A percentile compares a stretch with the other conserved stretches of the same genome.
Evolutionary conservation across 2,888 invertebrate species (phyloP).

Genomic region (Peribatodes rhomboidaria): DNA sequence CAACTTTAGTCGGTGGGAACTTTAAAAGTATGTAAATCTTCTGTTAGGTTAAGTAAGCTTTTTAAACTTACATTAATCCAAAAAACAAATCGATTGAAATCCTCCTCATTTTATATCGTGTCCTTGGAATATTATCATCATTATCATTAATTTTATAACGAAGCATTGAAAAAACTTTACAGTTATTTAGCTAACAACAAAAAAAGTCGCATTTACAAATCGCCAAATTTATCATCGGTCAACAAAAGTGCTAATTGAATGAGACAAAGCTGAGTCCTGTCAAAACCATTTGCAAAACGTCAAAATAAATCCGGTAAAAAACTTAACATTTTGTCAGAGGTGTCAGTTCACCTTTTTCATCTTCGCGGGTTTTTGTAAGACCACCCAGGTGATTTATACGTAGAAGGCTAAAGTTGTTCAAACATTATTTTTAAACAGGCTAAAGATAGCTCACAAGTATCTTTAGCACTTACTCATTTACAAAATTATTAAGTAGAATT

Average conservation of each 20-base stretch:
- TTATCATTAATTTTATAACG: too few species aligned
- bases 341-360: slow-evolving; percentile 38
- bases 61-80: too few species aligned
- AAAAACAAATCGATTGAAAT: too few species aligned
- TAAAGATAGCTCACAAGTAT: not conserved
- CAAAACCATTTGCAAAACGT: slow-evolving; percentile 28
- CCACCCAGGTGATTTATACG: slow-evolving; percentile 36
- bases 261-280: slow-evolving; percentile 22
- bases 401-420: slow-evolving; percentile 24
- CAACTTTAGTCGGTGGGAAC: too few species aligned
- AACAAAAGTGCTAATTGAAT: slow-evolving; percentile 32
- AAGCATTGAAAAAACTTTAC: not conserved
- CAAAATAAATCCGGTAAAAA: slow-evolving; percentile 21
- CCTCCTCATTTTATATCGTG: not conserved
- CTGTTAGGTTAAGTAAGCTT: too few species aligned
- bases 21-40: too few species aligned
- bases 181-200: slow-evolving; percentile 1
- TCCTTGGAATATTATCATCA: slow-evolving; percentile 5
- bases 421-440: not conserved
- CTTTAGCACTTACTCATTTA: not conserved
- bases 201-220: slow-evolving; percentile 9
- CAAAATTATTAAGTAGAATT: too few species aligned
- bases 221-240: slow-evolving; percentile 18
- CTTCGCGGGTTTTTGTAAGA: slow-evolving; percentile 35
- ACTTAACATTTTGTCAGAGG: slow-evolving; percentile 20